phyloP scores from a whole-genome alignment of 2,888 invertebrate species.

The Sclerodermus sp. region DNA sequence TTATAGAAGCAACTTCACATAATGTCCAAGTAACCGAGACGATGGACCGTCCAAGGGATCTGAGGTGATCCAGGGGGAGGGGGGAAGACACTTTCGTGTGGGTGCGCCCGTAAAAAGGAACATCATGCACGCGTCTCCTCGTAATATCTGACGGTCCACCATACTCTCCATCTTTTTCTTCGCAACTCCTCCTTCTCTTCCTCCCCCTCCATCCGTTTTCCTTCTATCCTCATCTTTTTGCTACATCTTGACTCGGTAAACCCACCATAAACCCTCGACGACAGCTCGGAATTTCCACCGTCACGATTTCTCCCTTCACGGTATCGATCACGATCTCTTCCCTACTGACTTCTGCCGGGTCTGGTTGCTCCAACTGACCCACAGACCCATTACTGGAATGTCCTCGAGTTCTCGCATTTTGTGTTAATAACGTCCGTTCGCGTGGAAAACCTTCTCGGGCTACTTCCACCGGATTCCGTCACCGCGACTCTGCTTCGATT shows the following conservation, averaged over 20 bases:
- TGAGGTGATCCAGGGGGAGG: slow-evolving; percentile 2
- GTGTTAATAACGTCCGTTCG: too few relatives aligned
- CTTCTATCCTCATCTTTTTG: slow-evolving; percentile 12
- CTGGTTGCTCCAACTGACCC: too few relatives aligned
- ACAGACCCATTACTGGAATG: too few relatives aligned
- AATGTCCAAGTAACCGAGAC: slow-evolving; percentile 38
- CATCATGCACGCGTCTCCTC: slow-evolving; percentile 37
- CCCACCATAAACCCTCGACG: slow-evolving; percentile 26
- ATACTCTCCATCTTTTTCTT: too few relatives aligned
- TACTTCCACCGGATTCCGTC: too few relatives aligned
- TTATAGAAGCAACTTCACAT: slow-evolving; percentile 39
- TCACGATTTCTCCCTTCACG: slow-evolving; percentile 22
- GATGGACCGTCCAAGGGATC: slow-evolving; percentile 22
- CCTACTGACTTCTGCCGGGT: too few relatives aligned
- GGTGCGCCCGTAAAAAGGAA: slow-evolving; percentile 41
- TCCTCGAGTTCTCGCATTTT: too few relatives aligned
- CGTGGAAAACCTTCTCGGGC: too few relatives aligned
- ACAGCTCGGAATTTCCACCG: slow-evolving; percentile 23
- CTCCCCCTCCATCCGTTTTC: not conserved
- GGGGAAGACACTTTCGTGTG: slow-evolving; percentile 19
- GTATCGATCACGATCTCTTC: slow-evolving; percentile 28
- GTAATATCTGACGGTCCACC: slow-evolving; percentile 33
- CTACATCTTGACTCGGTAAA: slow-evolving; percentile 26
- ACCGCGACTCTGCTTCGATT: too few relatives aligned
- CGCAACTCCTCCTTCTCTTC: slow-evolving; percentile 1